Base-by-base conservation (phyloP, 1,140 invertebrate species). In the Drosophila simulans region DNA sequence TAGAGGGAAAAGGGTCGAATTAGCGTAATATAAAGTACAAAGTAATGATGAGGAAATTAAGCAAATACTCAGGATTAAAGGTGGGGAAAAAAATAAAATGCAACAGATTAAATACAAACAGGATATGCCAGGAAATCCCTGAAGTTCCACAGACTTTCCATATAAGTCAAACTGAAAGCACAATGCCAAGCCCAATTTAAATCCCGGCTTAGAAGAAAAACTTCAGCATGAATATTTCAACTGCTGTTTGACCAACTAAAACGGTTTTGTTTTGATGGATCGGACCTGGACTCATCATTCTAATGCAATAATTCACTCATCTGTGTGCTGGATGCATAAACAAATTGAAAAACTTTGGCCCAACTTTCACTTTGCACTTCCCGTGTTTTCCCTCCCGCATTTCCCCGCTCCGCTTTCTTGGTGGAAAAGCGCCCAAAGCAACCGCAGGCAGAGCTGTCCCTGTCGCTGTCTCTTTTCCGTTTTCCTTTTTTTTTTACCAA, bases 341-440 rank as follows among this genome's bases (percentile, higher is more conserved):
- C 84, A 88, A 88, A 88, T 88, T 88, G 83, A 83, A 88, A 88
- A 88, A 88, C 60, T 89, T 85, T 82, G 58, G 45, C 54, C 71
- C 64, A 80, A 78, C 78, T 80, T 83, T 75, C 64, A 66, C 56
- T 66, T 78, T 75, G 62, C 78, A 77, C 69, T 75, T 57, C 35
- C 40, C 31, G 12, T 31, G 7, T 31, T 34, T 37, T 17, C 11
- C 34, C 51, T 5, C 0, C 8, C 10, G 17, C 7, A 37, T 53
- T 48, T 58, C 7, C 17, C 25, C 49, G 4, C 12, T n/a, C 17
- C 43, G 8, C 10, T 48, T 39, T 7, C 12, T 40, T 39, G 1
- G 25, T n/a, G 20, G 39, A 39, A 35, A 52, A 54, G 48, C 52
- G 57, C 65, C 43, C 39, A 54, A 22, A 22, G 46, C 48, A 10